Base-by-base conservation (phyloP, 2,797 vertebrate species). In the Poecilia picta region DNA sequence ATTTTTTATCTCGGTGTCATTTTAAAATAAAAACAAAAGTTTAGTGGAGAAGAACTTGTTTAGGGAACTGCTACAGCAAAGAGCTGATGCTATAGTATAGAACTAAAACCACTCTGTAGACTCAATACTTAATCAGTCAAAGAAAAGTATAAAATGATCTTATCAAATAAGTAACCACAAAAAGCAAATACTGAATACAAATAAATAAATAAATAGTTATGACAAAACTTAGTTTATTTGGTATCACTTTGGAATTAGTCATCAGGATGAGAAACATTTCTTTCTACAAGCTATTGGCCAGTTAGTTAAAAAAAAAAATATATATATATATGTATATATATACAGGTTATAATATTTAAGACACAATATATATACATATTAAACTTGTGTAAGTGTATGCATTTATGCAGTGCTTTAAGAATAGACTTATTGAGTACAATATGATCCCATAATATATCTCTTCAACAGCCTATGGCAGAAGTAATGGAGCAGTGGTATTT, bases 1-100 rank as follows among this genome's bases (percentile, higher is more conserved):
- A 41, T 76, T 84, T 76, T 83, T 73, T 28, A 73, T 75, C 76
- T 70, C 12, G 33, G 33, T 71, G 79, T 75, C 43, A 70, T 46
- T 74, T 59, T 20, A 36, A 55, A 62, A 76, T 45, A 74, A 81
- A 66, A n/a, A 36, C 33, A 23, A 28, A 78, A 23, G 39, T 79
- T 70, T 23, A 11, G 64, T 16, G 3, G 18, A 73, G 0, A 73
- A 41, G 20, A 78, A 47, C 53, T 23, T 78, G 74, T 18, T 11
- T 5, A 55, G 8, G 2, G 2, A 2, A 55, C 49, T 41, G 39
- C n/a, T 71, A 36, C 53, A 77, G 47, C 8, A 64, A 8, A n/a
- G 25, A 47, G 66, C 25, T 16, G 25, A 25, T 28, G 20, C 49
- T 83, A 1, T 55, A 59, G 51, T 13, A 15, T 8, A 73, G 33